Percentiles rank a stretch among this genome's conserved stretches.
These are phyloP conservation scores for Phoxinus dragarum DNA, from an alignment of 2,797 vertebrate species.

Conservation along the genomic window DNA sequence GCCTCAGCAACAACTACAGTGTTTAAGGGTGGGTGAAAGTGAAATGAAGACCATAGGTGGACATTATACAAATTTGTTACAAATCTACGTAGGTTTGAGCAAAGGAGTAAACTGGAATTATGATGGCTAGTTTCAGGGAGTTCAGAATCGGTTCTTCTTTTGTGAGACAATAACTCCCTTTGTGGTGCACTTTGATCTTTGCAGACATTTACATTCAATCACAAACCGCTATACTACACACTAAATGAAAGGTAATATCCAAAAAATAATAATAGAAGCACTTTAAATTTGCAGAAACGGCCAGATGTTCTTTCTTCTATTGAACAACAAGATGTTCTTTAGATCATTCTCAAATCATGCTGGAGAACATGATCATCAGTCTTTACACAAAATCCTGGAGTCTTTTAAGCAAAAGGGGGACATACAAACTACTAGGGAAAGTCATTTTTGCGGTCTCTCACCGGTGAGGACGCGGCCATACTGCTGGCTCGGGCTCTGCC, in stretches of 20 bases:
- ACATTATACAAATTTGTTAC: background rate
- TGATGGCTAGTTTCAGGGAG: background rate
- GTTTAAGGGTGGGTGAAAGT: background rate
- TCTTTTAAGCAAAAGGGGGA: background rate
- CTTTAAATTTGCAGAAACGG: background rate
- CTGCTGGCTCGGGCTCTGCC: constrained; percentile 87
- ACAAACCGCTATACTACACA: background rate
- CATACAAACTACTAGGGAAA: background rate
- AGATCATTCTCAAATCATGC: background rate
- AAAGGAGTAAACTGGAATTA: background rate
- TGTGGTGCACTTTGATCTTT: background rate
- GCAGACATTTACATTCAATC: background rate
- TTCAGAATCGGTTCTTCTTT: background rate
- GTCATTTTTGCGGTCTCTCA: constrained; percentile 63
- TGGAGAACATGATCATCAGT: background rate
- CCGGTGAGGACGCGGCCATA: constrained; percentile 88
- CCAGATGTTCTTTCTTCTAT: background rate
- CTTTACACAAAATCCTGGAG: background rate
- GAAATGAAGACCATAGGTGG: background rate
- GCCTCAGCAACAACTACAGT: background rate
- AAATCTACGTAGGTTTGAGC: background rate
- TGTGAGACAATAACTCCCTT: background rate
- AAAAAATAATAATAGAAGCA: background rate
- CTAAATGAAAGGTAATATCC: background rate
- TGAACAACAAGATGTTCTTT: background rate